These are phyloP conservation scores for Myanophis thanlyinensis DNA, from an alignment of 2,113 vertebrate genomes.

Conservation along the genomic window DNA sequence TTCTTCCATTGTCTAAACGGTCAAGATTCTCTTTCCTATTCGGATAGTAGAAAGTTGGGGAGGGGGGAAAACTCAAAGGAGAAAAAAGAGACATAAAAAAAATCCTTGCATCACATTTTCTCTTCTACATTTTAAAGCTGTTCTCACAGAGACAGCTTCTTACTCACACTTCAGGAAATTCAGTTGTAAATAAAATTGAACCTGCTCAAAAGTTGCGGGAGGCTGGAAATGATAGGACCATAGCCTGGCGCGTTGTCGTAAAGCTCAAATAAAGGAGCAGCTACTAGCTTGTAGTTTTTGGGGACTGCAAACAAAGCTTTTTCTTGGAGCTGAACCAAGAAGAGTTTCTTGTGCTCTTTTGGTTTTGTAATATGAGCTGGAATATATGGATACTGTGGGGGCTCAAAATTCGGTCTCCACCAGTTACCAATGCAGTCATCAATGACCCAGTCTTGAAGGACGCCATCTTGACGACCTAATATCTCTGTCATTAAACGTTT, in stretches of 20 bases:
- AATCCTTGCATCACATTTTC: conserved; percentile 43
- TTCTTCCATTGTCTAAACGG: conserved; percentile 65
- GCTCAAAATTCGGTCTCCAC: conserved; percentile 99
- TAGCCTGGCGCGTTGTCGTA: conserved; percentile 99
- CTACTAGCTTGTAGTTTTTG: conserved; percentile 98
- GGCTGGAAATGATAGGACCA: conserved; percentile 98
- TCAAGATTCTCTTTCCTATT: conserved; percentile 64
- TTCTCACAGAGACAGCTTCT: conserved; percentile 93
- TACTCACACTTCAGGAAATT: conserved; percentile 61
- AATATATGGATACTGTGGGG: conserved; percentile 98
- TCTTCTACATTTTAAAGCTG: conserved; percentile 76
- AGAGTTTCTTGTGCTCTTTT: conserved; percentile 99
- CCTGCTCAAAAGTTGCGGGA: conserved; percentile 97
- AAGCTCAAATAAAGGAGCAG: conserved; percentile 93
- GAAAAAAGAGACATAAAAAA: conserved; percentile 49
- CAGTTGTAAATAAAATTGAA: conserved; percentile 99
- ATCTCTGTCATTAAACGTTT: conserved; percentile 99
- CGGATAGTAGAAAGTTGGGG: conserved; percentile 57
- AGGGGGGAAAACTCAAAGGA: neutral
- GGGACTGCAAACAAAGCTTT: conserved; percentile 98
- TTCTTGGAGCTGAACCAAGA: conserved; percentile 97
- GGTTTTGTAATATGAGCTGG: conserved; percentile 99
- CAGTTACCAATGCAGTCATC: conserved; percentile 99
- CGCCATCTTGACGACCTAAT: conserved; percentile 94
- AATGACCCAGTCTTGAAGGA: conserved; percentile 98